Conservation (phyloP, 2,888 invertebrate genomes). For the Tolmerus cingulatus region DNA sequence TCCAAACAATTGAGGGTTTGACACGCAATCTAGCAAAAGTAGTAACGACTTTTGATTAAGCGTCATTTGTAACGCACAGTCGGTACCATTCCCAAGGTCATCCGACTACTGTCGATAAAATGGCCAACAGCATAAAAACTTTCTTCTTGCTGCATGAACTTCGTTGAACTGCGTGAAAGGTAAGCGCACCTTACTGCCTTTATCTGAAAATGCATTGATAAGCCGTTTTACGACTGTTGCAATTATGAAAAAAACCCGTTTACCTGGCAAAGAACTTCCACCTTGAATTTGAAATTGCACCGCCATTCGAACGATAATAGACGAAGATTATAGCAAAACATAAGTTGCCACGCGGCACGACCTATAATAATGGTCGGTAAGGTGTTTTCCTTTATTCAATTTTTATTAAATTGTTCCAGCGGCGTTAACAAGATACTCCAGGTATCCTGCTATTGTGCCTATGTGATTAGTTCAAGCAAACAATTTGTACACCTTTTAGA, state of each 20-base stretch:
- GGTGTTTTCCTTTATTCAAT: not conserved
- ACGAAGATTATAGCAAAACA: not conserved
- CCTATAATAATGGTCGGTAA: not conserved
- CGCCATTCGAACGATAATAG: not conserved
- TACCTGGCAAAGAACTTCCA: not conserved
- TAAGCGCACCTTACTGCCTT: not conserved
- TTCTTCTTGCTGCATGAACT: not conserved
- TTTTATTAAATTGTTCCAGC: not conserved
- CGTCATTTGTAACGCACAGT: not conserved
- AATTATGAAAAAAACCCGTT: not conserved
- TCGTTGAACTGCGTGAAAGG: not conserved
- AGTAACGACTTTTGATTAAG: not conserved
- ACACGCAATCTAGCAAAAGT: not conserved
- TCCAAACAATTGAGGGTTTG: not conserved
- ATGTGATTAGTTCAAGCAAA: not conserved
- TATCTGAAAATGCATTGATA: not conserved
- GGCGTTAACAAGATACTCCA: not conserved
- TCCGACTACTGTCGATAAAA: not conserved
- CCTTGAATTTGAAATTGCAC: not conserved
- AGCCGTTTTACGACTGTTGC: not conserved
- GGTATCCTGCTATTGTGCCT: not conserved
- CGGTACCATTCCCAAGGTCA: not conserved
- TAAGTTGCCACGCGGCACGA: not conserved
- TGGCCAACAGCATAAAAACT: not conserved
- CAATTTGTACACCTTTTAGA: not conserved